phyloP scores from a whole-genome alignment of 2,113 vertebrate species.

The Abramis brama region DNA sequence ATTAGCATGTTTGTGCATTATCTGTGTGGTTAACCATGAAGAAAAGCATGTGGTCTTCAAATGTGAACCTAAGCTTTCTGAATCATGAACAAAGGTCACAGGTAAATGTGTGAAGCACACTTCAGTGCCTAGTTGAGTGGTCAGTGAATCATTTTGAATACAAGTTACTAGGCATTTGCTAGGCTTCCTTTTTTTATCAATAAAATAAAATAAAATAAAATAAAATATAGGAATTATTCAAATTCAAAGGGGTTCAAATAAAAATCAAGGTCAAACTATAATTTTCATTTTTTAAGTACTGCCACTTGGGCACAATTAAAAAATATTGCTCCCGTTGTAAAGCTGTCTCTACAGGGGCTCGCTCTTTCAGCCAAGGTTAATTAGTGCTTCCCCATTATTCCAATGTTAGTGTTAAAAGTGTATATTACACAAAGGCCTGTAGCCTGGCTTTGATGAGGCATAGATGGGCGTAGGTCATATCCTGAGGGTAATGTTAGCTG shows the following conservation, averaged over 20 bases:
- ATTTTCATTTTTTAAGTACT: conserved; percentile 60
- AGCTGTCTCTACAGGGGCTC: conserved; percentile 63
- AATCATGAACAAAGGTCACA: background rate
- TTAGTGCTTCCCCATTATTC: conserved; percentile 73
- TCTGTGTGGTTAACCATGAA: conserved; percentile 11
- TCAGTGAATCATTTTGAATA: background rate
- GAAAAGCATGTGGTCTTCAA: conserved; percentile 17
- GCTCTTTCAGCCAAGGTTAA: conserved; percentile 73
- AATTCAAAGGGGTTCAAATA: background rate
- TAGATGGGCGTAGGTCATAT: conserved; percentile 63
- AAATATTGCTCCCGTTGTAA: conserved; percentile 64
- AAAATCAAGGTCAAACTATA: conserved; percentile 55
- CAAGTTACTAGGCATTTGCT: background rate
- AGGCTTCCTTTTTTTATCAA: background rate
- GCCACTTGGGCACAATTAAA: conserved; percentile 70
- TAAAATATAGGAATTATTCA: background rate
- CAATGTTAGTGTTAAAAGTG: conserved; percentile 75
- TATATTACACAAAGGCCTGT: conserved; percentile 72
- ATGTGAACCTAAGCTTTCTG: background rate
- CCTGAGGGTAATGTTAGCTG: conserved; percentile 68
- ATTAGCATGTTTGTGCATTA: conserved; percentile 36
- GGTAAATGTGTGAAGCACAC: conserved; percentile 50
- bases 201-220: background rate
- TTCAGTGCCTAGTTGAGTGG: background rate
- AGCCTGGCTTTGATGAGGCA: conserved; percentile 68